These are phyloP conservation scores for Cataglyphis rosenhaueri DNA, from an alignment of 2,888 invertebrate species.

Conservation along the genomic window DNA sequence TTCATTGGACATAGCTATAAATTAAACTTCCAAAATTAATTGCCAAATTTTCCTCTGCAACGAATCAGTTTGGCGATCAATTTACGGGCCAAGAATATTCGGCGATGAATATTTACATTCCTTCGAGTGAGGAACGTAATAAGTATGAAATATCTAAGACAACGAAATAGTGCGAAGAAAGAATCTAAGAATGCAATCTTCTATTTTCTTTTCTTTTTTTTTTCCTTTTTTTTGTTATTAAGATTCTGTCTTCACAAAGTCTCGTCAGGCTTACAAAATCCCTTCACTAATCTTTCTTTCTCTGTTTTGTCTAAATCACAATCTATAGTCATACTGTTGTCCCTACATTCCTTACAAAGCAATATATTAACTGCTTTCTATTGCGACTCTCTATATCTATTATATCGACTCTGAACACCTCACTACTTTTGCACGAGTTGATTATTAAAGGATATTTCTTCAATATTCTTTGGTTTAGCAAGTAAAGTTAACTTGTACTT, in stretches of 20 bases:
- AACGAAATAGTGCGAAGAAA: constrained; percentile 43
- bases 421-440: not conserved
- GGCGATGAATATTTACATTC: constrained; percentile 46
- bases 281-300: not conserved
- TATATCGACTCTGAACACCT: constrained; percentile 6
- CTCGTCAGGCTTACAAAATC: not conserved
- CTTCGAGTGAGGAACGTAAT: constrained; percentile 44
- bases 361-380: not conserved
- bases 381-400: too few relatives aligned
- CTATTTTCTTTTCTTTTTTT: not conserved
- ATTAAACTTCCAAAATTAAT: constrained; percentile 9
- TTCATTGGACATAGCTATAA: constrained; percentile 32
- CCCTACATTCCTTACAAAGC: not conserved
- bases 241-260: not conserved
- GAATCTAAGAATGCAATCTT: not conserved
- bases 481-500: not conserved
- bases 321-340: not conserved
- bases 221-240: not conserved
- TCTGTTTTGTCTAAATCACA: not conserved
- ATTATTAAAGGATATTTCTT: not conserved
- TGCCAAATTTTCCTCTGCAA: constrained; percentile 56
- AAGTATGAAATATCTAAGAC: constrained; percentile 32
- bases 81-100: constrained; percentile 40
- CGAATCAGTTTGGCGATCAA: constrained; percentile 61
- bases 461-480: not conserved